Evolutionary conservation across 2,888 invertebrate genomes (phyloP).

Genomic region (Petrolisthes cinctipes): DNA sequence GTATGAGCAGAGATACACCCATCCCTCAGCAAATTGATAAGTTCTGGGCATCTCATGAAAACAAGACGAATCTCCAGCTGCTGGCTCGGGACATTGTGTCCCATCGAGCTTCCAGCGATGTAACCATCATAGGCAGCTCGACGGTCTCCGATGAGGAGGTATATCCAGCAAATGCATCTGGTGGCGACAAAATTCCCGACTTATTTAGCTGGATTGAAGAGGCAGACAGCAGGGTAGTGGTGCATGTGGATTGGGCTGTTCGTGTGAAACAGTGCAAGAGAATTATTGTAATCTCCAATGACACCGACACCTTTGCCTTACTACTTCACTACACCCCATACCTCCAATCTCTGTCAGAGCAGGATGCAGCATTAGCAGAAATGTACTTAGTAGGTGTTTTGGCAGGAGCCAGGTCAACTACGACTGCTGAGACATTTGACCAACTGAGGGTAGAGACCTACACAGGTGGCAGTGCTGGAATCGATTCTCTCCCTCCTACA

Average conservation of each 20-base stretch:
- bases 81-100: slow-evolving; percentile 3
- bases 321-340: background rate
- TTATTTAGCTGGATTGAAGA: background rate
- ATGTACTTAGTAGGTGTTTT: background rate
- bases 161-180: background rate
- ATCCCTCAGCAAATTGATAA: background rate
- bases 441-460: background rate
- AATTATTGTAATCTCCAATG: slow-evolving; percentile 3
- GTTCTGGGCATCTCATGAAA: background rate
- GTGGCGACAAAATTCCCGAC: background rate
- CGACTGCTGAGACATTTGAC: background rate
- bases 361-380: background rate
- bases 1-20: background rate
- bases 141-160: background rate
- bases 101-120: background rate
- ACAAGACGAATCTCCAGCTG: slow-evolving; percentile 9
- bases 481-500: background rate
- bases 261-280: background rate
- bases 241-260: slow-evolving; percentile 16
- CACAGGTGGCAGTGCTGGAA: background rate
- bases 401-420: background rate
- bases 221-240: slow-evolving; percentile 8
- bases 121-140: background rate
- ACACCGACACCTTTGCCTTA: background rate
- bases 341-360: slow-evolving; percentile 9